Evolutionary conservation across 2,113 vertebrate genomes (phyloP).

Genomic region (Equus przewalskii): DNA sequence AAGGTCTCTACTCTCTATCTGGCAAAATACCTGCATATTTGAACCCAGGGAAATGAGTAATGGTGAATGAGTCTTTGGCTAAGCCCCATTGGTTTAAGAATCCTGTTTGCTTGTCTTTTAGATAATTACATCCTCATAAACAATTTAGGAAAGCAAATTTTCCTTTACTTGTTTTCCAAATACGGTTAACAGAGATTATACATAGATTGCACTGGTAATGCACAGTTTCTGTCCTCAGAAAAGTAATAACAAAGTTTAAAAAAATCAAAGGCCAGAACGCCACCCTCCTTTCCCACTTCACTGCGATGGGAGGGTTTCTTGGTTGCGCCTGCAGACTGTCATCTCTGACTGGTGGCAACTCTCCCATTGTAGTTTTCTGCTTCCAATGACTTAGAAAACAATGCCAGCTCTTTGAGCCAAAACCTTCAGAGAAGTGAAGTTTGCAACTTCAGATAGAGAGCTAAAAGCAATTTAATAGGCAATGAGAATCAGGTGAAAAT

Average conservation of each 20-base stretch:
- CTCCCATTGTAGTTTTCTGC: background rate
- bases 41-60: background rate
- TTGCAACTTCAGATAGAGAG: background rate
- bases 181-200: background rate
- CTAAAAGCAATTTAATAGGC: background rate
- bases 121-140: background rate
- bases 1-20: background rate
- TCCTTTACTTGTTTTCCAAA: background rate
- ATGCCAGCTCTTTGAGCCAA: background rate
- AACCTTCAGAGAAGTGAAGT: background rate
- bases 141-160: background rate
- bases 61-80: background rate
- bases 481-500: background rate
- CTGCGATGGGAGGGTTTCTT: background rate
- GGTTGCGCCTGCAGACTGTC: background rate
- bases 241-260: background rate
- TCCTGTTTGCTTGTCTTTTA: background rate
- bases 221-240: background rate
- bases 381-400: background rate
- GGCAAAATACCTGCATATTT: background rate
- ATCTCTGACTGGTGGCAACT: background rate
- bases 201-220: background rate
- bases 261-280: background rate
- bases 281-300: background rate
- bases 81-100: background rate